A percentile compares a stretch with the other conserved stretches of the same genome.
These are phyloP conservation scores for Brachirus orientalis DNA, from an alignment of 2,113 vertebrate genomes.

Conservation along the genomic window DNA sequence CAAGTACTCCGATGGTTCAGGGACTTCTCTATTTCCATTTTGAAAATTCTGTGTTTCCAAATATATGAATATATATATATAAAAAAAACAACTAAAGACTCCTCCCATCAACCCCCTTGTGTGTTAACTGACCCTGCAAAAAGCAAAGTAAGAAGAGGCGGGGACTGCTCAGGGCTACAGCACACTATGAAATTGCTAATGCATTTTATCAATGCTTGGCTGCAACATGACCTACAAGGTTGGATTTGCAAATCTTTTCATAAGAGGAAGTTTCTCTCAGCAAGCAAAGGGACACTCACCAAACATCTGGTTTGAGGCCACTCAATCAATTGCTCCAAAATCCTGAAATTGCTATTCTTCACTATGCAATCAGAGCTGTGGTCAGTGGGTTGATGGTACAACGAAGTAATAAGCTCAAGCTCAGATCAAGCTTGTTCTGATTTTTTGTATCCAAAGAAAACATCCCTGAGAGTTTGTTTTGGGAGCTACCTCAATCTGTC, in stretches of 20 bases:
- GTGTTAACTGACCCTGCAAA: conserved; percentile 54
- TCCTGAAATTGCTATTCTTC: conserved; percentile 71
- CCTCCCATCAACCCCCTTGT: conserved; percentile 12
- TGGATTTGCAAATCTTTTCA: conserved; percentile 44
- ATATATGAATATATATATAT: conserved; percentile 12
- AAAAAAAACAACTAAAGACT: neutral
- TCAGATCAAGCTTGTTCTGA: conserved; percentile 40
- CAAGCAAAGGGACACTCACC: conserved; percentile 29
- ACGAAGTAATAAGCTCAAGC: conserved; percentile 53
- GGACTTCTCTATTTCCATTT: conserved; percentile 8
- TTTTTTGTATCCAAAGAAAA: conserved; percentile 11
- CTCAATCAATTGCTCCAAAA: conserved; percentile 67
- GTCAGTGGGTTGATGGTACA: conserved; percentile 70
- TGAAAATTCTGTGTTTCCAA: conserved; percentile 31
- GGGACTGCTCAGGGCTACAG: conserved; percentile 66
- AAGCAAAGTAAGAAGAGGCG: conserved; percentile 51
- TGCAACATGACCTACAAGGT: conserved; percentile 55
- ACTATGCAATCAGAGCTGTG: conserved; percentile 70
- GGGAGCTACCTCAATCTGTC: neutral
- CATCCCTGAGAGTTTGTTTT: neutral
- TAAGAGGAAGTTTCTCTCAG: conserved; percentile 24
- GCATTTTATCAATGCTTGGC: conserved; percentile 39
- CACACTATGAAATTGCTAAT: conserved; percentile 79
- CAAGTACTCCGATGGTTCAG: conserved; percentile 1
- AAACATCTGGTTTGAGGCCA: conserved; percentile 58